Evolutionary conservation across 2,888 invertebrate species (phyloP).

Genomic region (Griposia aprilina): DNA sequence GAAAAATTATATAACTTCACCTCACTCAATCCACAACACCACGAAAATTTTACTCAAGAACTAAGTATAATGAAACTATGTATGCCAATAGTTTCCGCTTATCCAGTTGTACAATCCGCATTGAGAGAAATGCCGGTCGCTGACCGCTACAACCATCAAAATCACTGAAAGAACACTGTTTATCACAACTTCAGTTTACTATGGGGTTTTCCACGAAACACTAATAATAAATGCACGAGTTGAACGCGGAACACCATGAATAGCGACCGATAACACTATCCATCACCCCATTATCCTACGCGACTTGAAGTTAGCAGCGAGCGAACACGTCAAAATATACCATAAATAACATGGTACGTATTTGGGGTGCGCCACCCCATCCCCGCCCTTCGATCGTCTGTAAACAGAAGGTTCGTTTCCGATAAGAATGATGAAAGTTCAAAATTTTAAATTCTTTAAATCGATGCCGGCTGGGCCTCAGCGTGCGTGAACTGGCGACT

Average conservation of each 20-base stretch:
- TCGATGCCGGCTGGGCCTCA: conserved; percentile 75
- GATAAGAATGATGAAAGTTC: conserved; percentile 73
- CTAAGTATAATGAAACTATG: conserved; percentile 50
- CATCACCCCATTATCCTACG: conserved; percentile 88
- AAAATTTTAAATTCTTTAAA: conserved; percentile 72
- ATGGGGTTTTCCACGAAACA: conserved; percentile 81
- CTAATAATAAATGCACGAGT: conserved; percentile 81
- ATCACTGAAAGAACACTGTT: conserved; percentile 73
- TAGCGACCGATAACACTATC: conserved; percentile 90
- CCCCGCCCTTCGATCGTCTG: conserved; percentile 79
- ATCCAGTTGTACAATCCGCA: conserved; percentile 72
- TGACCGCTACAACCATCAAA: conserved; percentile 63
- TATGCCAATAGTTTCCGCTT: conserved; percentile 59
- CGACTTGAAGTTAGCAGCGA: conserved; percentile 88
- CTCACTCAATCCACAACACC: conserved; percentile 67
- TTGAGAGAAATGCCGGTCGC: conserved; percentile 78
- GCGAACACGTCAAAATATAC: conserved; percentile 89
- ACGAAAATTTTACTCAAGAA: conserved; percentile 62
- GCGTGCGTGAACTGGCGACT: conserved; percentile 72
- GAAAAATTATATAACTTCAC: conserved; percentile 57
- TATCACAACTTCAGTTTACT: conserved; percentile 70
- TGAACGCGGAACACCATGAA: conserved; percentile 84
- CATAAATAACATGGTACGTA: conserved; percentile 88
- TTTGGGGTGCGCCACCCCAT: conserved; percentile 81
- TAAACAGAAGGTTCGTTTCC: conserved; percentile 74